Conservation (phyloP, 2,113 vertebrate genomes). For the Brienomyrus longianalis region DNA sequence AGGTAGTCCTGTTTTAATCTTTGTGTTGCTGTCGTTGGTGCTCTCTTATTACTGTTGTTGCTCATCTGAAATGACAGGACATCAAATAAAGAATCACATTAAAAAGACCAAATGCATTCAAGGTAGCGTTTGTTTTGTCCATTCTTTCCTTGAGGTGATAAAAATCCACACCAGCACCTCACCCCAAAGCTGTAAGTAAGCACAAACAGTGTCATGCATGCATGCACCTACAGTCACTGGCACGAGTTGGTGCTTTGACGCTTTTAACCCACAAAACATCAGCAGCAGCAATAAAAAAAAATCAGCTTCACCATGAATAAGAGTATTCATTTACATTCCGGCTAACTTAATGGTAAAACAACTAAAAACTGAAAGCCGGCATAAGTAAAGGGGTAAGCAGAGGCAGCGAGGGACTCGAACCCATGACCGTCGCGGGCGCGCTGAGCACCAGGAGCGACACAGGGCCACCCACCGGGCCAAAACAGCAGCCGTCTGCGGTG, state of each 20-base stretch:
- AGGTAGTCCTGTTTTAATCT: constrained; percentile 96
- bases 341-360: neutral
- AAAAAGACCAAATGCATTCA: neutral
- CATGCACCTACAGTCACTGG: neutral
- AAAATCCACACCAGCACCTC: neutral
- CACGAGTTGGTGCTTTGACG: neutral
- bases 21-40: constrained; percentile 93
- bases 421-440: neutral
- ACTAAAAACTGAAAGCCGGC: neutral
- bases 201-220: neutral
- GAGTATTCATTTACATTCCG: neutral
- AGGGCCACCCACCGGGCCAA: neutral
- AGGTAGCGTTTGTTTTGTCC: neutral
- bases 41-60: constrained; percentile 86
- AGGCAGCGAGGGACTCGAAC: neutral
- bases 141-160: neutral
- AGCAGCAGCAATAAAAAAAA: neutral
- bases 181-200: neutral
- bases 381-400: neutral
- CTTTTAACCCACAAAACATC: neutral
- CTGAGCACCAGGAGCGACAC: neutral
- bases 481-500: neutral
- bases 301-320: neutral
- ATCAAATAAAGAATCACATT: neutral
- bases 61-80: constrained; percentile 72